Evolutionary conservation across 2,113 vertebrate species (phyloP).

Genomic region (Oncorhynchus kisutch): DNA sequence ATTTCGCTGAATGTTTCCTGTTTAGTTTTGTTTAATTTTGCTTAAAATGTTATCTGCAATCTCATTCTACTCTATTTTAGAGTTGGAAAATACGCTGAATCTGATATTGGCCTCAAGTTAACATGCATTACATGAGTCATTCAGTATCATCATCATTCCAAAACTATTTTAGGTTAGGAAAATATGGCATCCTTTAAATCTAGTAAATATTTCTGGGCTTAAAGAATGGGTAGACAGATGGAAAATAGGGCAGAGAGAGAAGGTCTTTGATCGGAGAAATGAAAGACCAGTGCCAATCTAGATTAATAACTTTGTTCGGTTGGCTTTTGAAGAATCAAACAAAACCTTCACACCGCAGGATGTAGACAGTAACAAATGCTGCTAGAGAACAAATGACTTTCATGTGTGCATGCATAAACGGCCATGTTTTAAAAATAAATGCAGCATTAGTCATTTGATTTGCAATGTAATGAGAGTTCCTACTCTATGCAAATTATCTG

Average conservation of each 20-base stretch:
- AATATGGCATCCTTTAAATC: constrained; percentile 23
- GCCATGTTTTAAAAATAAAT: constrained; percentile 5
- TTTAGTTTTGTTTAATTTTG: too few relatives aligned
- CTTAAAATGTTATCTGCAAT: too few relatives aligned
- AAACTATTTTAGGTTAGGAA: constrained; percentile 14
- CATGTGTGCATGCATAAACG: constrained; percentile 9
- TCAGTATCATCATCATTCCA: constrained; percentile 1
- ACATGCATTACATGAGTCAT: constrained; percentile 8
- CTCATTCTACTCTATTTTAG: background rate
- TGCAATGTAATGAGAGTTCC: constrained; percentile 1
- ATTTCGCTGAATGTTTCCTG: too few relatives aligned
- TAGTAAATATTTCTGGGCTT: constrained; percentile 30
- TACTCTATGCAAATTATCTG: background rate
- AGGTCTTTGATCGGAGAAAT: constrained; percentile 33
- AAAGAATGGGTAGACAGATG: constrained; percentile 1
- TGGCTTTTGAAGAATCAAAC: constrained; percentile 27
- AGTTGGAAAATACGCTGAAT: background rate
- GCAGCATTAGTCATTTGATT: background rate
- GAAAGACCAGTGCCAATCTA: constrained; percentile 20
- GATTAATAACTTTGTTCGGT: background rate
- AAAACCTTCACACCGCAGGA: constrained; percentile 3
- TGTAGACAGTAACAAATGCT: constrained; percentile 5
- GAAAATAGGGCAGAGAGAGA: constrained; percentile 16
- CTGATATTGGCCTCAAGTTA: background rate
- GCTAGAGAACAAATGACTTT: constrained; percentile 3